Evolutionary conservation across 2,113 vertebrate genomes (phyloP), one percentile per base, ranked within the genome.

Genomic region (Petaurus breviceps): DNA sequence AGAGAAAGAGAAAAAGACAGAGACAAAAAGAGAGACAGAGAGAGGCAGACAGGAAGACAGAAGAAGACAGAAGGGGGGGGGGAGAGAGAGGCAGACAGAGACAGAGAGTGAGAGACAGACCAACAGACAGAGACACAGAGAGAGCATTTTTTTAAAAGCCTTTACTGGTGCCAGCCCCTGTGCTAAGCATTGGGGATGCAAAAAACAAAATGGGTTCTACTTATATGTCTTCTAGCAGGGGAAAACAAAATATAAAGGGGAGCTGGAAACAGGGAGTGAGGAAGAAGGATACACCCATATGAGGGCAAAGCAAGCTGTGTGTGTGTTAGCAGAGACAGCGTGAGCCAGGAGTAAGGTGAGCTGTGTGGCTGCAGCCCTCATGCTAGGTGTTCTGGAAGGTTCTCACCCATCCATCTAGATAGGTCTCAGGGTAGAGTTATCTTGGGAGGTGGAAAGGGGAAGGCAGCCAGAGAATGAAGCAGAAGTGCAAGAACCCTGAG

Each of bases 21-120:
- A 55, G 0, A 55, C 47, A 55, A 9, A 12, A 9, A 61, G 57
- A 19, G 3, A n/a, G 37, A n/a, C 31, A 77, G 31, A 77, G 3
- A 61, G 9, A 51, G 51, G 11, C 1, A 9, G 11, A 31, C 19
- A 8, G 7, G 12, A 37, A 6, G 61, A 68, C 2, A 31, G 31
- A 68, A 11, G 11, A 1, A 51, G 50, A 51, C 0, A 5, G 10
- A 31, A n/a, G 3, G 7, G 12, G 14, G 1, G 61, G n/a, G 0
- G 12, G 31, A 68, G 31, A 31, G 2, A 61, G 57, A 28, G 11
- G 19, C 28, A 61, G 4, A 57, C 55, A 57, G 28, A 61, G 11
- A 25, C 14, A 55, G 24, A 55, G 54, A 49, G 47, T 22, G 54
- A 55, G 54, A 55, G 54, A 55, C 23, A 55, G 54, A 55, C 51